phyloP scores from a whole-genome alignment of 1,140 invertebrate species.

The Watersipora subatra region DNA sequence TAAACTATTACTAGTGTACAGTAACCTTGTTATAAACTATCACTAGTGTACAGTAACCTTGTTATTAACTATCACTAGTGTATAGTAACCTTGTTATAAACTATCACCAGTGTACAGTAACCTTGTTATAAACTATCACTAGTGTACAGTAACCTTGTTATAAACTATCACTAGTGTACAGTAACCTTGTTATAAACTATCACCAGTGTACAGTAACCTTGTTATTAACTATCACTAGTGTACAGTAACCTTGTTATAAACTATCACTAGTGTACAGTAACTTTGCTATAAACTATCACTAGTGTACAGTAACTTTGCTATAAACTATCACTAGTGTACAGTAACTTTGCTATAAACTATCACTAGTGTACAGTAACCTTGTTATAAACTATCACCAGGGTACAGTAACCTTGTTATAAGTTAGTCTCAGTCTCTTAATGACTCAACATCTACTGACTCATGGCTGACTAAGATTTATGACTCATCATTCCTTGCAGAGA shows the following conservation, averaged over 20 bases:
- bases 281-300: background rate
- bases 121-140: background rate
- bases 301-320: background rate
- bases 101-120: background rate
- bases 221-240: background rate
- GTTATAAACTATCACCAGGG: background rate
- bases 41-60: background rate
- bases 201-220: background rate
- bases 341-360: slow-evolving; percentile 1
- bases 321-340: background rate
- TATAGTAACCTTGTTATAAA: background rate
- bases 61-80: background rate
- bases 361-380: background rate
- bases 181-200: slow-evolving; percentile 1
- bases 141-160: background rate
- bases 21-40: background rate
- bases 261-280: background rate
- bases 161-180: background rate
- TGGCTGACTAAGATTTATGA: no score
- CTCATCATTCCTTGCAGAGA: slow-evolving; percentile 17
- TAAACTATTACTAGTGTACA: background rate
- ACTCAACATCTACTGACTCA: no score
- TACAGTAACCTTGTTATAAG: background rate
- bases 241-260: background rate
- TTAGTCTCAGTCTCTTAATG: background rate